A percentile compares a stretch with the other conserved stretches of the same genome.
These are phyloP conservation scores for Mormyrus proboscirostris DNA, from an alignment of 2,797 vertebrate species.

Conservation along the genomic window DNA sequence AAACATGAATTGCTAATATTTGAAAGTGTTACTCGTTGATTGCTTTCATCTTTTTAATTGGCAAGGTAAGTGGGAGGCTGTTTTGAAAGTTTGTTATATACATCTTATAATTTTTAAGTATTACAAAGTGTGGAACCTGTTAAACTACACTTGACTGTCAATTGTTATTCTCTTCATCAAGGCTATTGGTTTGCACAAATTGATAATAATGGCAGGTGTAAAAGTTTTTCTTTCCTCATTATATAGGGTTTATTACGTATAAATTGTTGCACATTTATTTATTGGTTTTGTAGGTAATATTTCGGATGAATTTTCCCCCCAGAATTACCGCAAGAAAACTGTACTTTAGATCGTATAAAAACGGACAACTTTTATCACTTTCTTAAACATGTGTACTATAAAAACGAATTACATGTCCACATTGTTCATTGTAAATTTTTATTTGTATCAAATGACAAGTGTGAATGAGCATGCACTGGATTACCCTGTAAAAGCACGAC, in stretches of 20 bases:
- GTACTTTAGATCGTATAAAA: background rate
- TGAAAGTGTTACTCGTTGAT: background rate
- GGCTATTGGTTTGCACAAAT: background rate
- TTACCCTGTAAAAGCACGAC: background rate
- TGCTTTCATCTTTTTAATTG: constrained; percentile 29
- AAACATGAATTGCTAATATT: constrained; percentile 18
- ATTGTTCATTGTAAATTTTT: background rate
- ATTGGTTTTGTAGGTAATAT: background rate
- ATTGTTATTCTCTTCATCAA: background rate
- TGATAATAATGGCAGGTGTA: background rate
- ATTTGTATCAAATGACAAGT: background rate
- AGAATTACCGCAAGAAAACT: background rate
- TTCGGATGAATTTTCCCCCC: background rate
- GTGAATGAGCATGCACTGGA: background rate
- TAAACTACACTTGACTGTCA: background rate
- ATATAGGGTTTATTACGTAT: background rate
- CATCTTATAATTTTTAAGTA: background rate
- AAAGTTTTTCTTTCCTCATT: background rate
- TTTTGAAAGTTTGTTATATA: background rate
- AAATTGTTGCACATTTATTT: background rate
- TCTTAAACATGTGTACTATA: background rate
- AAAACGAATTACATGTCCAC: background rate
- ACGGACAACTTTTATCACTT: background rate
- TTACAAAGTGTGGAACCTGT: background rate
- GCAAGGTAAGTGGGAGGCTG: constrained; percentile 43